A percentile compares a stretch with the other conserved stretches of the same genome.
Evolutionary conservation across 2,888 invertebrate species (phyloP).

Genomic region (Spilarctia lutea): DNA sequence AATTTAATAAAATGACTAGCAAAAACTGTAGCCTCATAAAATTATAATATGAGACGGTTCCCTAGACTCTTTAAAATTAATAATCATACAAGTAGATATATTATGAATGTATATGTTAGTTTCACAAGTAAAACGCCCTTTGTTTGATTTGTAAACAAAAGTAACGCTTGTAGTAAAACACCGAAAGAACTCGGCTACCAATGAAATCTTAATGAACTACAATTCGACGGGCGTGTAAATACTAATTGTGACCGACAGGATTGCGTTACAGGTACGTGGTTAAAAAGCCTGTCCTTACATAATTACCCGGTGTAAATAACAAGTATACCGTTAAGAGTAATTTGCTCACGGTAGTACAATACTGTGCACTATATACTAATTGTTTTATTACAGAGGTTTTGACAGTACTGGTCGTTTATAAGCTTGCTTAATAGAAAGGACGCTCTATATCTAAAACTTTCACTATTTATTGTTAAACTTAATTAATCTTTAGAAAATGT

Average conservation of each 20-base stretch:
- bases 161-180: not conserved
- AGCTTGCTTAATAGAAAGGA: not conserved
- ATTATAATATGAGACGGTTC: too few species aligned
- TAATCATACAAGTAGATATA: too few species aligned
- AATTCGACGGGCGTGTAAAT: conserved; percentile 1
- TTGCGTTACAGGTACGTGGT: not conserved
- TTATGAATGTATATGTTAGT: not conserved
- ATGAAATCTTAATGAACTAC: conserved; percentile 10
- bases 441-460: not conserved
- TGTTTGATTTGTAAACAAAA: not conserved
- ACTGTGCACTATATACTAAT: not conserved
- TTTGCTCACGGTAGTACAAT: not conserved
- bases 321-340: not conserved
- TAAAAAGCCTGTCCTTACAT: conserved; percentile 12
- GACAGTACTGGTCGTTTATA: not conserved
- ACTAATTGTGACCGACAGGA: conserved; percentile 20
- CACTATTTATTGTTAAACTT: not conserved
- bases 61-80: too few species aligned
- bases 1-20: not conserved
- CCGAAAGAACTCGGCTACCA: conserved; percentile 7
- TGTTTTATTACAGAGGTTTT: not conserved
- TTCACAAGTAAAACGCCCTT: not conserved
- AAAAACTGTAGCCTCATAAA: too few species aligned
- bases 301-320: conserved; percentile 14
- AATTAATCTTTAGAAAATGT: too few species aligned